Evolutionary conservation across 2,797 vertebrate genomes (phyloP), one percentile per base, ranked within the genome.

Genomic region (Cynodonichthys magdalenae): DNA sequence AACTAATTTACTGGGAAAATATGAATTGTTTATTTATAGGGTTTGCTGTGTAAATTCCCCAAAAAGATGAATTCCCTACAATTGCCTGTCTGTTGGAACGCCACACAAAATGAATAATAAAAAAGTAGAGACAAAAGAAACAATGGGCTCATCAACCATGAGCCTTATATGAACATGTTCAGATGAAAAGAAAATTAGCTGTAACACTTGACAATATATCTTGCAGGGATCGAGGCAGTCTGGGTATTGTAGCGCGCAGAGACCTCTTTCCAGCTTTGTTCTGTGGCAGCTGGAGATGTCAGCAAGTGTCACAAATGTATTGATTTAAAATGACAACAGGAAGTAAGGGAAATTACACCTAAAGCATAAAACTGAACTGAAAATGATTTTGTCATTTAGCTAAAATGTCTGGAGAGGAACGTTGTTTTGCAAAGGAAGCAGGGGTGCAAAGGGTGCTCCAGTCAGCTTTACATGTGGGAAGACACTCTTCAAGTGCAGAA

Each of bases 1-100:
- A 84, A 92, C 91, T 93, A 92, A 94, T 91, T 92, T 90, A 85
- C 86, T 36, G 42, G 39, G 34, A 49, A 75, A 81, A 81, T 77
- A 60, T 18, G 36, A 66, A 91, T 93, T 87, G 88, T 92, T 94
- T 94, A 94, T 93, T 93, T 74, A 93, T 93, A 77, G 85, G 77
- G 75, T 83, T 89, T 85, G 88, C 81, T 82, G 81, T 78, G 88
- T 81, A 91, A 92, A 90, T 85, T 90, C 91, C 86, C 85, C 86
- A 91, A 93, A 92, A 92, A 62, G 74, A 86, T 54, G 69, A 89
- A 92, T 90, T 92, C 87, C 89, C 84, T 74, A 69, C 87, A 89
- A 88, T 91, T 82, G 88, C 87, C 17, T 93, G 87, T 91, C 89
- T 82, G 79, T 64, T 55, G 83, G 19, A 59, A 77, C 44, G 81